Evolutionary conservation across 2,888 invertebrate genomes (phyloP).

Genomic region (Archaeoteleia sp.): DNA sequence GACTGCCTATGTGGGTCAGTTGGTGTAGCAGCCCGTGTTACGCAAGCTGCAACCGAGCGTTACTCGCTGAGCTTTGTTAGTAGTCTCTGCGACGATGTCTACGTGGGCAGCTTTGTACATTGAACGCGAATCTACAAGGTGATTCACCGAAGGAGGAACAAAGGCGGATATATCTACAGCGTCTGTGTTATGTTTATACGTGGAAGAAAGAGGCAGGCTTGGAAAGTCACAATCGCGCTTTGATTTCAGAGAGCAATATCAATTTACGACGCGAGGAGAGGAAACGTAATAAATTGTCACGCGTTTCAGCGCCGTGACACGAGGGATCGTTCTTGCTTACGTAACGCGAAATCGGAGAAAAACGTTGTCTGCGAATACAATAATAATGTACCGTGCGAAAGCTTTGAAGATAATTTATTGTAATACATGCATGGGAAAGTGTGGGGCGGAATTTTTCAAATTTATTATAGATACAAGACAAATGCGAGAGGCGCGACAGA

Average conservation of each 20-base stretch:
- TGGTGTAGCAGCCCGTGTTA: slow-evolving; percentile 66
- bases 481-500: too few relatives aligned
- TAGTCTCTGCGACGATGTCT: slow-evolving; percentile 41
- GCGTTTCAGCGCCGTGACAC: not conserved
- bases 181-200: not conserved
- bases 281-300: slow-evolving; percentile 3
- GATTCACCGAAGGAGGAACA: slow-evolving; percentile 13
- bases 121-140: slow-evolving; percentile 13
- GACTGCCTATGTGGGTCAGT: slow-evolving; percentile 74
- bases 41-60: slow-evolving; percentile 59
- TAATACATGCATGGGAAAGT: too few relatives aligned
- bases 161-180: not conserved
- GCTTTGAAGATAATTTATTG: not conserved
- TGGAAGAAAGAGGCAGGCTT: not conserved
- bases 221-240: slow-evolving; percentile 8
- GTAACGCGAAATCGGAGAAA: not conserved
- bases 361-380: not conserved
- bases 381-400: slow-evolving; percentile 29
- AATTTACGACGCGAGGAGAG: not conserved
- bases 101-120: slow-evolving; percentile 37
- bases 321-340: not conserved
- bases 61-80: slow-evolving; percentile 56
- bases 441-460: too few relatives aligned
- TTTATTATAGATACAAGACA: too few relatives aligned
- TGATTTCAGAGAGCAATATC: slow-evolving; percentile 1